Evolutionary conservation across 2,888 invertebrate genomes (phyloP), one percentile per base, ranked within the genome.

Genomic region (Salpingus planirostris): DNA sequence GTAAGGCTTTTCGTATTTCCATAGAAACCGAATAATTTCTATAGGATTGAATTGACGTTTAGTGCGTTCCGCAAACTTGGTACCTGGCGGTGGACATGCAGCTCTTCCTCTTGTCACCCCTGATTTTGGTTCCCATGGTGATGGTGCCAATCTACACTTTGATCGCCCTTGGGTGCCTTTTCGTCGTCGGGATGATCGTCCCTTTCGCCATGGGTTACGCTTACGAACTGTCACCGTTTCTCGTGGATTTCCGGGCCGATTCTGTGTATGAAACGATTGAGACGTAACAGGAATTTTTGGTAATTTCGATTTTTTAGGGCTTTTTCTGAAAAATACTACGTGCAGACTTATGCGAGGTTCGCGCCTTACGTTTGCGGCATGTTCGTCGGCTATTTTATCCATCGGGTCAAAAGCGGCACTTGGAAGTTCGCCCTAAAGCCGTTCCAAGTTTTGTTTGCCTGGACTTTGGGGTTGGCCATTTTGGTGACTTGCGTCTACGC

Each of bases 31-130:
- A 8, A 18, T 5, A 18, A 18, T 5, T 18, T 18, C 18, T 6
- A 18, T 18, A 18, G 15, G 6, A 12, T 2, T 6, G 10, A 31
- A 13, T 13, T 33, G n/a, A n/a, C n/a, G n/a, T 37, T 2, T 24
- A 37, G 37, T 37, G 37, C 15, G 22, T 33, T 15, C 29, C 30
- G 11, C 37, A 37, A 37, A 33, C 25, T 18, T 37, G 37, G 37
- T 37, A 37, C 28, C 22, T 37, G 2, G 27, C 29, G 2, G 33
- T 37, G 2, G 37, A 33, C 28, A 37, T 37, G 37, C 37, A 37
- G 26, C 12, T 37, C 7, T 37, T 37, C 11, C 8, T 37, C 5
- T 11, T 37, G 8, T 33, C 33, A 13, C 37, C 37, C 8, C 3
- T 24, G 10, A 3, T 37, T 5, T 22, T 37, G 8, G 7, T 37